Base-by-base conservation (phyloP, 2,113 vertebrate species). In the Daphoenositta chrysoptera region DNA sequence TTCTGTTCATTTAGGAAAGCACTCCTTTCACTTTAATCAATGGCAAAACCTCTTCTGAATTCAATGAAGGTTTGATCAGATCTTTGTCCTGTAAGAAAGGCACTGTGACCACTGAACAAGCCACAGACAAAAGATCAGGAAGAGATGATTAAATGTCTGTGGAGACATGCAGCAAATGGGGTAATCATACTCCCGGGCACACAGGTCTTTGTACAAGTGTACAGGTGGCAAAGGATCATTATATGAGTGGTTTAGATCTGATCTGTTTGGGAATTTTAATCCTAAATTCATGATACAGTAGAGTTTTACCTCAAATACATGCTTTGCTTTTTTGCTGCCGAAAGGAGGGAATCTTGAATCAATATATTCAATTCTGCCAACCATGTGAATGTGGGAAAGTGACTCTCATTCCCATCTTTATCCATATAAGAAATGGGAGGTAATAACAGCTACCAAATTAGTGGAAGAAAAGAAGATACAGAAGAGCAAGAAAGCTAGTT, bases 1-100 rank as follows among this genome's bases (percentile, higher is more conserved):
- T 72, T 65, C 47, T 42, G 54, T 45, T 88, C 30, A 80, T 65
- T 94, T 87, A 83, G 33, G 23, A 94, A 80, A 88, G 39, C 47
- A 81, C 39, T 83, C 18, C 15, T 70, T 51, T 68, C 22, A 21
- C 31, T 77, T 90, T 58, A 86, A 93, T 92, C 88, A 92, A 35
- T 58, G 30, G 27, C 9, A 81, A 93, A 93, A 28, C 31, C 19
- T 63, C 35, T 73, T 24, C 30, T 39, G 51, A 90, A 78, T 87
- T 83, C 79, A 69, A 11, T 54, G 39, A 77, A 60, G 6, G 18
- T 72, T 83, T 72, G 47, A 68, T 54, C 33, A 77, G 64, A 33
- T 69, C 44, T 83, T 88, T 80, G 66, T 88, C 75, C 54, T 69
- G 66, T 69, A 65, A 30, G 30, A 76, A 61, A 53, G 70, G 40